Conservation (phyloP, 1,140 invertebrate genomes). For the Drosophila pectinifera region DNA sequence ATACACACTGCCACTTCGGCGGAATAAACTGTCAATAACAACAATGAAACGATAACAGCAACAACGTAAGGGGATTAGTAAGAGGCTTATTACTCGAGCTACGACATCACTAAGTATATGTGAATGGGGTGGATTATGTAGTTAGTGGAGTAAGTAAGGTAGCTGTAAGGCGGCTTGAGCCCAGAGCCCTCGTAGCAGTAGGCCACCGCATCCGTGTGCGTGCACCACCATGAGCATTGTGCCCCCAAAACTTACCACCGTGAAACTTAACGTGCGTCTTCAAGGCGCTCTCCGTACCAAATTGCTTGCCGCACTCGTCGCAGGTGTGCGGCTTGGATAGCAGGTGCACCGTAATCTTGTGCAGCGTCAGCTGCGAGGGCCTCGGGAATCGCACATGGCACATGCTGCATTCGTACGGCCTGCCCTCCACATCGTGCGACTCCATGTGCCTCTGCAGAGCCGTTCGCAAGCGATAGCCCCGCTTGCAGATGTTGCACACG, state of each 20-base stretch:
- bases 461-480: constrained; percentile 76
- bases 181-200: constrained; percentile 24
- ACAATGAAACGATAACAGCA: constrained; percentile 43
- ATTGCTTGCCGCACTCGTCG: constrained; percentile 81
- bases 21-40: constrained; percentile 62
- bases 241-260: constrained; percentile 77
- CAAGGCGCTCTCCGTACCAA: constrained; percentile 82
- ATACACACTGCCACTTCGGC: constrained; percentile 37
- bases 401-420: constrained; percentile 77
- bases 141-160: constrained; percentile 24
- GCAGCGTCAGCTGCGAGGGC: constrained; percentile 73
- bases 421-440: constrained; percentile 73
- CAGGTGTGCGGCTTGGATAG: constrained; percentile 77
- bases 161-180: constrained; percentile 33
- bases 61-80: constrained; percentile 21
- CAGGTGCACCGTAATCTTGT: constrained; percentile 79
- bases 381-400: constrained; percentile 77
- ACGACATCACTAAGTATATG: constrained; percentile 14
- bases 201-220: too few relatives aligned
- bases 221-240: constrained; percentile 21
- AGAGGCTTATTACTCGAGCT: constrained; percentile 13
- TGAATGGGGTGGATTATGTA: constrained; percentile 10
- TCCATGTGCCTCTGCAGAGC: constrained; percentile 82
- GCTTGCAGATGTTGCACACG: constrained; percentile 76
- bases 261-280: constrained; percentile 85